These are phyloP conservation scores for Lutraria lutraria DNA, from an alignment of 2,888 invertebrate species.

Conservation along the genomic window DNA sequence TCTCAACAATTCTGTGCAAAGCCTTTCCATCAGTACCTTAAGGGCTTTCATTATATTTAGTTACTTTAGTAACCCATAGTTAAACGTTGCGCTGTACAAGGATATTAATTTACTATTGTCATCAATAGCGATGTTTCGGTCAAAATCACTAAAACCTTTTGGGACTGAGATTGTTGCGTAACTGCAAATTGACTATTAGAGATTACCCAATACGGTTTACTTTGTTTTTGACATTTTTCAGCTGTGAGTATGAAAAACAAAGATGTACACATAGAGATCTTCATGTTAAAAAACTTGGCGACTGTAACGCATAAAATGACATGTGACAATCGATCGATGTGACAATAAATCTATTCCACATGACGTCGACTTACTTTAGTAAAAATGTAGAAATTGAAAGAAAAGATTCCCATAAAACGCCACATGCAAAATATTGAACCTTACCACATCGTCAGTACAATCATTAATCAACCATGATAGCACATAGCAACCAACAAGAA, in stretches of 20 bases:
- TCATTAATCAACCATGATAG: too few relatives aligned
- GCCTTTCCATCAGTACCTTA: too few relatives aligned
- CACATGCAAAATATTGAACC: not conserved
- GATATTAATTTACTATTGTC: too few relatives aligned
- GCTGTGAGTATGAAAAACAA: conserved; percentile 68
- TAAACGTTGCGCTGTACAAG: too few relatives aligned
- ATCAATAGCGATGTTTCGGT: too few relatives aligned
- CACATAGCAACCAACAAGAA: not conserved
- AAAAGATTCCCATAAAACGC: not conserved
- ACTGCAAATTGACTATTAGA: not conserved
- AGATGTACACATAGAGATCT: conserved; percentile 67
- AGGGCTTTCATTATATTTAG: too few relatives aligned
- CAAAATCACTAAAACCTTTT: not conserved
- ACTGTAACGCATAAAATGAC: conserved; percentile 29
- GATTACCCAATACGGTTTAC: not conserved
- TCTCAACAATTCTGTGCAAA: too few relatives aligned
- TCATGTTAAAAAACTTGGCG: conserved; percentile 41
- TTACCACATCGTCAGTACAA: too few relatives aligned
- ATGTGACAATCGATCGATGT: not conserved
- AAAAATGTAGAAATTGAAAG: not conserved
- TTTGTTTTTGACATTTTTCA: conserved; percentile 36
- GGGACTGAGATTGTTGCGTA: not conserved
- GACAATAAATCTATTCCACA: not conserved
- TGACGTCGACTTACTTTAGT: not conserved
- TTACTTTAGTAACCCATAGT: too few relatives aligned